These are phyloP conservation scores for Erynnis tages DNA, from an alignment of 2,888 invertebrate species.

Conservation along the genomic window DNA sequence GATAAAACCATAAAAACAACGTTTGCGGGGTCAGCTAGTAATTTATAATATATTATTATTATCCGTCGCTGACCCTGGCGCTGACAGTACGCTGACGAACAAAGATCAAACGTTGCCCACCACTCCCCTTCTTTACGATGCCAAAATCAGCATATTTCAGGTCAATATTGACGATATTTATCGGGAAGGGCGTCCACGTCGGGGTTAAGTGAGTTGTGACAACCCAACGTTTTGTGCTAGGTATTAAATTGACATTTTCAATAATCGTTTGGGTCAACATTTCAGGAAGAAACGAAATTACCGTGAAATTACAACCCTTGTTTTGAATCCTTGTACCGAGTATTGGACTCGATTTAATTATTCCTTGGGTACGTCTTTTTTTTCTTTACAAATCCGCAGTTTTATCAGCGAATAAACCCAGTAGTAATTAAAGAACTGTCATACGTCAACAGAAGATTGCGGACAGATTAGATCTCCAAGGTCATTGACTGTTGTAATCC, in stretches of 20 bases:
- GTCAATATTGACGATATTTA: slow-evolving; percentile 38
- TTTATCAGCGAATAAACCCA: too few relatives aligned
- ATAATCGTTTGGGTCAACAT: slow-evolving; percentile 27
- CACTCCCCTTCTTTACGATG: slow-evolving; percentile 9
- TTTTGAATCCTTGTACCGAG: background rate
- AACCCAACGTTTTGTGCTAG: slow-evolving; percentile 26
- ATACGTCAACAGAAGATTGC: too few relatives aligned
- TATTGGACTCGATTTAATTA: background rate
- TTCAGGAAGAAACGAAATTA: slow-evolving; percentile 8
- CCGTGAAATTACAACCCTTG: slow-evolving; percentile 2
- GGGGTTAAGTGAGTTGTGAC: slow-evolving; percentile 36
- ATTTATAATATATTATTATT: too few relatives aligned
- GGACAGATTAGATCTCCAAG: too few relatives aligned
- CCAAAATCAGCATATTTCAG: slow-evolving; percentile 36
- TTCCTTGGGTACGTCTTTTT: too few relatives aligned
- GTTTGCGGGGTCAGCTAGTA: too few relatives aligned
- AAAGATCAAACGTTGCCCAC: slow-evolving; percentile 15
- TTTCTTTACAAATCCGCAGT: too few relatives aligned
- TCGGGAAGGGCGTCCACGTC: slow-evolving; percentile 29
- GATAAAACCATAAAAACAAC: too few relatives aligned
- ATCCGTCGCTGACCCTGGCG: background rate
- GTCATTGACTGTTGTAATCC: too few relatives aligned
- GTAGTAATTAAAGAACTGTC: too few relatives aligned
- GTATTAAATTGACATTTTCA: slow-evolving; percentile 30
- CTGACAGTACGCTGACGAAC: slow-evolving; percentile 1